A percentile compares a stretch with the other conserved stretches of the same genome.
Conservation (phyloP, 2,113 vertebrate genomes). For the human (Homo sapiens) region DNA sequence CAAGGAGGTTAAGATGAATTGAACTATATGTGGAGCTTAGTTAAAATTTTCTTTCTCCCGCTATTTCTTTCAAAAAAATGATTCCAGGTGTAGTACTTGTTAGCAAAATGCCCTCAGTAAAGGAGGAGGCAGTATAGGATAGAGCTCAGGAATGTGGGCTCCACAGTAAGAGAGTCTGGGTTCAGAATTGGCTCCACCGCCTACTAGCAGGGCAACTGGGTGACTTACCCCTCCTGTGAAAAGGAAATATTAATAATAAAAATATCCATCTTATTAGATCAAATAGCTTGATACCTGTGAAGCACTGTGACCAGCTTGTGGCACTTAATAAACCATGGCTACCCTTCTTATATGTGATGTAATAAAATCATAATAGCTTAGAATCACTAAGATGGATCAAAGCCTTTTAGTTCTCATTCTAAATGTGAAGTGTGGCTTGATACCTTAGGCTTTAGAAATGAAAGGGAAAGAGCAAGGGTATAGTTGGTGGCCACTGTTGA, state of each 20-base stretch:
- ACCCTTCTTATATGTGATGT: neutral
- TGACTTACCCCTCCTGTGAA: neutral
- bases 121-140: neutral
- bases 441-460: neutral
- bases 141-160: neutral
- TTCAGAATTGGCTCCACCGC: neutral
- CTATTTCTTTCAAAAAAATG: neutral
- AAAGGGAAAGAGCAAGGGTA: neutral
- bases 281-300: neutral
- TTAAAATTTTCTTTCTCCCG: neutral
- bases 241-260: neutral
- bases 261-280: too few species aligned
- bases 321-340: neutral
- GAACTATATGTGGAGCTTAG: neutral
- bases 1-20: neutral
- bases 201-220: neutral
- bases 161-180: neutral
- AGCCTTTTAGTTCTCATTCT: neutral
- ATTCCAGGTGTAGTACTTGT: neutral
- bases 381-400: too few species aligned
- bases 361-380: neutral
- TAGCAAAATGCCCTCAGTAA: rapidly evolving
- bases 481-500: rapidly evolving
- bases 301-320: rapidly evolving
- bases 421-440: neutral